Evolutionary conservation across 2,113 vertebrate genomes (phyloP).

Genomic region (Cariama cristata): DNA sequence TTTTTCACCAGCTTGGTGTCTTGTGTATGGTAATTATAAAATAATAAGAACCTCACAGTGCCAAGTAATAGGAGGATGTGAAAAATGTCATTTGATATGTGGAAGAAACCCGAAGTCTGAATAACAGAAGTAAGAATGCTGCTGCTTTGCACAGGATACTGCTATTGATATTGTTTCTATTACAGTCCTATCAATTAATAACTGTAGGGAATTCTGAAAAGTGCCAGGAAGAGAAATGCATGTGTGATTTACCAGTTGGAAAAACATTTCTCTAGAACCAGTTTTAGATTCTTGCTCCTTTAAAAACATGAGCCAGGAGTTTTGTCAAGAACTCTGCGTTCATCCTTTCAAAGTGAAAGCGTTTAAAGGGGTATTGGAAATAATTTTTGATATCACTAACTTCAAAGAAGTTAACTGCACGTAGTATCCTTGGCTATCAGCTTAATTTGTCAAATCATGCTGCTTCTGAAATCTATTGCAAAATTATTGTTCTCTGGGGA

Average conservation of each 20-base stretch:
- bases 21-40: slow-evolving; percentile 37
- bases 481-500: slow-evolving; percentile 72
- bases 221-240: neutral
- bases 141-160: neutral
- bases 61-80: slow-evolving; percentile 4
- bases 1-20: neutral
- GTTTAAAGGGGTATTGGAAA: slow-evolving; percentile 57
- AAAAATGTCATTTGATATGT: slow-evolving; percentile 18
- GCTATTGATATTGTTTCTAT: neutral
- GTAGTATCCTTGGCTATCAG: slow-evolving; percentile 55
- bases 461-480: slow-evolving; percentile 70
- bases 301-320: neutral
- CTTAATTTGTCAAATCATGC: slow-evolving; percentile 71
- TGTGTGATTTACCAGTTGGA: neutral
- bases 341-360: neutral
- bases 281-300: neutral
- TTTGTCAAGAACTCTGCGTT: neutral
- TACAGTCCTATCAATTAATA: neutral
- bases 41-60: neutral
- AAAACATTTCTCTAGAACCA: neutral
- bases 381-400: slow-evolving; percentile 1
- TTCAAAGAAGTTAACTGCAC: slow-evolving; percentile 56
- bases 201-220: neutral
- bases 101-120: neutral
- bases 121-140: neutral